Evolutionary conservation across 1,140 invertebrate species (phyloP), one percentile per base, ranked within the genome.

Genomic region (Carposina sasakii): DNA sequence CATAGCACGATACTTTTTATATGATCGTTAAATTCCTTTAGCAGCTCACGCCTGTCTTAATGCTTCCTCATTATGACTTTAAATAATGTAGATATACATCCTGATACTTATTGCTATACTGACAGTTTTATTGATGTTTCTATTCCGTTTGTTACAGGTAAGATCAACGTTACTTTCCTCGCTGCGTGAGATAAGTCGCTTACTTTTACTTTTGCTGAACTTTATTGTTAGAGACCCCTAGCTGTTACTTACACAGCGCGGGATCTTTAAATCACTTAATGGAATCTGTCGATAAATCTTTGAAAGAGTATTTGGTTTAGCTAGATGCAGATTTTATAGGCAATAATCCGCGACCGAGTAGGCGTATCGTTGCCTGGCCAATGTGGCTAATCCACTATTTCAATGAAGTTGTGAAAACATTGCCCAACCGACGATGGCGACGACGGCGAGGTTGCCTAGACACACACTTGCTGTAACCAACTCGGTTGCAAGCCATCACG

Each of bases 381-480:
- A 62, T 62, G 60, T 64, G 61, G 56, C 56, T 70, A 71, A 76
- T 74, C 59, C 60, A 67, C 48, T 64, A 63, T 72, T 76, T 66
- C 65, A 63, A 45, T 46, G 24, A 48, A n/a, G 63, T 79, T 79
- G 63, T 67, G 64, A 67, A 70, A 74, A 63, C 49, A 50, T 75
- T 71, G 65, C 61, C 37, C 52, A 73, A 75, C 60, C 48, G 53
- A 43, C 44, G 44, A 48, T 37, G 64, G 45, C 50, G 53, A 44
- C 44, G 48, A 49, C 49, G 52, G 47, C 44, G 48, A 49, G 40
- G 63, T 47, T 48, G 51, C 52, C 34, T 49, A 48, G 51, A 52
- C 56, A 59, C 66, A 72, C 57, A 54, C 50, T 62, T 40, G 57
- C 53, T 52, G 59, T 57, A 65, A 68, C 46, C 40, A 1, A n/a